These are phyloP conservation scores for Pristionchus entomophagus DNA, from an alignment of 2,888 invertebrate genomes.

Conservation along the genomic window DNA sequence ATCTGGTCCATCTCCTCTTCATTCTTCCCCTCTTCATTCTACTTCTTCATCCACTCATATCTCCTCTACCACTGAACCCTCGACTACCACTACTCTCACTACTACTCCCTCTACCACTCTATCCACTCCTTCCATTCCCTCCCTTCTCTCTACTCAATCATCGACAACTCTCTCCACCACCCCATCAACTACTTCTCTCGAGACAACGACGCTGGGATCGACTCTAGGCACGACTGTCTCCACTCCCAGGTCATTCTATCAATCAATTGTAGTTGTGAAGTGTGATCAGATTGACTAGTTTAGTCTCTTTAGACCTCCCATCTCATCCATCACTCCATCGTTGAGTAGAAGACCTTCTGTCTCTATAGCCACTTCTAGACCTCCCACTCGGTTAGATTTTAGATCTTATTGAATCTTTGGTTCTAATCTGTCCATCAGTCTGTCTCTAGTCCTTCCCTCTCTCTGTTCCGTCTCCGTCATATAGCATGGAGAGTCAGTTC, in stretches of 20 bases:
- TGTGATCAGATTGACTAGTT: background rate
- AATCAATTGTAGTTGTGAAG: background rate
- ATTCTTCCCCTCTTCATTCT: background rate
- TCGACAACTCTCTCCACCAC: background rate
- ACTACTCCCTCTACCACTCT: background rate
- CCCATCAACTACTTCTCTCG: no score
- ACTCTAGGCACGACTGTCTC: background rate
- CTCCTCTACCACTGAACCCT: background rate
- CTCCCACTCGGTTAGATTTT: slow-evolving; percentile 1
- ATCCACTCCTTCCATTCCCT: background rate
- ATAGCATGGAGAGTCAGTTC: no score
- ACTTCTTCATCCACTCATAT: background rate
- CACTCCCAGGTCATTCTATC: background rate
- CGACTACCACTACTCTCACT: background rate
- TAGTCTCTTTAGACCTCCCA: background rate
- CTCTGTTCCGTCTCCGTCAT: background rate
- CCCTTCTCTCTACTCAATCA: background rate
- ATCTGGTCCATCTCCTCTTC: background rate
- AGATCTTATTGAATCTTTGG: background rate
- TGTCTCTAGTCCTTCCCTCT: background rate
- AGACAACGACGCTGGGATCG: background rate
- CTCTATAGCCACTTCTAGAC: background rate
- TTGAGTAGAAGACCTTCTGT: slow-evolving; percentile 4
- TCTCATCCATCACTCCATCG: background rate
- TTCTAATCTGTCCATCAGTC: background rate